phyloP scores from a whole-genome alignment of 2,113 vertebrate genomes.

The Hippopotamus amphibius region DNA sequence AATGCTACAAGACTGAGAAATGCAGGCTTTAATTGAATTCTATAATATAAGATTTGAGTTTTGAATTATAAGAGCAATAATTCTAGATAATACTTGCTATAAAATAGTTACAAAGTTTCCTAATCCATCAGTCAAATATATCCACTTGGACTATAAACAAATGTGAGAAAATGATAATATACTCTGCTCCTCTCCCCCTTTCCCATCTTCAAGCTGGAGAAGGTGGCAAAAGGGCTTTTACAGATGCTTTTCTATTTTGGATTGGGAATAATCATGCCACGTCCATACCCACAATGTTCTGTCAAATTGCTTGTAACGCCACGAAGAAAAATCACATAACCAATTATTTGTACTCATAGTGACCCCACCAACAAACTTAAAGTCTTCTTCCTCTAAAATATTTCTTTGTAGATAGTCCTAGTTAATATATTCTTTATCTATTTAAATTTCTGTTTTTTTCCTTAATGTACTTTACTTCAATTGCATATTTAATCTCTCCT shows the following conservation, averaged over 20 bases:
- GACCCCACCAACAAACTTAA: not conserved
- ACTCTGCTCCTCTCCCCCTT: not conserved
- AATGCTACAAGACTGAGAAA: slow-evolving; percentile 74
- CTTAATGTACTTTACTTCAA: not conserved
- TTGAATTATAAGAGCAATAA: slow-evolving; percentile 65
- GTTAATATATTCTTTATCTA: not conserved
- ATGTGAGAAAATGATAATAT: not conserved
- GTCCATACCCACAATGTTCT: not conserved
- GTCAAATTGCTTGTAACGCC: not conserved
- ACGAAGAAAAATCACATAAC: not conserved
- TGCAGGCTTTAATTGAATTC: slow-evolving; percentile 60
- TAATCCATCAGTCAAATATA: not conserved
- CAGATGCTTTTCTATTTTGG: not conserved
- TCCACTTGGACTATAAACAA: not conserved
- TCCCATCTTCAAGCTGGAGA: not conserved
- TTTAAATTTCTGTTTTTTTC: not conserved
- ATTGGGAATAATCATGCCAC: not conserved
- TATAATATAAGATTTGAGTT: slow-evolving; percentile 79
- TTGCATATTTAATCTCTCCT: not conserved
- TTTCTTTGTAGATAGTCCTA: not conserved
- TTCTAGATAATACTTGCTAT: slow-evolving; percentile 69
- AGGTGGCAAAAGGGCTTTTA: not conserved
- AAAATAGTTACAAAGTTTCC: slow-evolving; percentile 11
- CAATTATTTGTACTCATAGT: not conserved
- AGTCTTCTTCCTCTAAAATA: not conserved